These are phyloP conservation scores for Dasyornis broadbenti DNA, from an alignment of 2,113 vertebrate genomes.

Conservation along the genomic window DNA sequence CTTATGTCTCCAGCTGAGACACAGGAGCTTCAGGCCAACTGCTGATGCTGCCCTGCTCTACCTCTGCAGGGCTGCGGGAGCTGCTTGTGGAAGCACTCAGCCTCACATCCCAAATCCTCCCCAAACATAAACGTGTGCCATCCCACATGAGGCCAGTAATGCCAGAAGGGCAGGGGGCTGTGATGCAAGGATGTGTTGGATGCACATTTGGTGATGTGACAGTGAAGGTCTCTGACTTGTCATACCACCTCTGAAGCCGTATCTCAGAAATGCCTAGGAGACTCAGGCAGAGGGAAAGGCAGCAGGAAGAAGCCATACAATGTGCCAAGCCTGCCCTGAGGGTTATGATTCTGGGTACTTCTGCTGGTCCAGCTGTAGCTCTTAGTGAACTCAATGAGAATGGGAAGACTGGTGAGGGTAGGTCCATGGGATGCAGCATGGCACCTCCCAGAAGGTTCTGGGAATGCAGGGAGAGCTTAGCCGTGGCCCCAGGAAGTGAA, in stretches of 20 bases:
- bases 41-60: background rate
- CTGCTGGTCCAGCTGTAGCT: background rate
- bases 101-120: background rate
- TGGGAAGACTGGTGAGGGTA: background rate
- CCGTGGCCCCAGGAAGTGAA: background rate
- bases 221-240: no score
- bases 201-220: no score
- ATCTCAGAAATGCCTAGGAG: background rate
- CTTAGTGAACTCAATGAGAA: background rate
- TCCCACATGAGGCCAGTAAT: background rate
- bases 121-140: fast-evolving
- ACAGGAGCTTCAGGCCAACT: background rate
- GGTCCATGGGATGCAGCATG: background rate
- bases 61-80: background rate
- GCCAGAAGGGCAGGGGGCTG: background rate
- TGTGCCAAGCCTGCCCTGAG: background rate
- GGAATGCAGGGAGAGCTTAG: background rate
- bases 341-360: background rate
- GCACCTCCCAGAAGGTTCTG: background rate
- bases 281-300: background rate
- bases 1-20: background rate
- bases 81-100: background rate
- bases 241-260: background rate
- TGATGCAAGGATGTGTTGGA: background rate
- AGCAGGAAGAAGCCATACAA: background rate